Evolutionary conservation across 1,140 invertebrate species (phyloP).

Genomic region (Calycopis cecrops): DNA sequence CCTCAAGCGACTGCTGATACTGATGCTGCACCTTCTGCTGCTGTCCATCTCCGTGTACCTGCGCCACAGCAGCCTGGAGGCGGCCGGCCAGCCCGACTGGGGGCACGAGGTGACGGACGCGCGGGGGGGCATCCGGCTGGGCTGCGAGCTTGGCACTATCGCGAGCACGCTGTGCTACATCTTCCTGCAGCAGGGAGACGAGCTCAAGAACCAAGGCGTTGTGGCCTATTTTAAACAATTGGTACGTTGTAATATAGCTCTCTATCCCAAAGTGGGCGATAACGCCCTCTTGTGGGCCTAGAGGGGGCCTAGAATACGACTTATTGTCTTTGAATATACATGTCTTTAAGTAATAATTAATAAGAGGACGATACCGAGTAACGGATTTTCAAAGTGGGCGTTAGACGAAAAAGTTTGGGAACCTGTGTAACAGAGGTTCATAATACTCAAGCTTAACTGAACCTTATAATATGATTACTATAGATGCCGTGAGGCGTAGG

Average conservation of each 20-base stretch:
- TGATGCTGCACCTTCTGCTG: constrained; percentile 90
- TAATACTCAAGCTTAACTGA: no score
- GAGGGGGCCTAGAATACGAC: no score
- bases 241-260: constrained; percentile 79
- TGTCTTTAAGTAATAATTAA: no score
- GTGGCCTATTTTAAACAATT: constrained; percentile 93
- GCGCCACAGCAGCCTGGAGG: constrained; percentile 80
- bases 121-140: constrained; percentile 78
- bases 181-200: constrained; percentile 93
- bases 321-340: no score
- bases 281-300: no score
- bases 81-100: constrained; percentile 57
- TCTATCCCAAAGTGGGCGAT: no score
- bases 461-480: no score
- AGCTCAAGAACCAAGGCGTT: constrained; percentile 95
- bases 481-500: neutral
- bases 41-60: constrained; percentile 94
- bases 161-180: constrained; percentile 91
- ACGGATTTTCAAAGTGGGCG: no score
- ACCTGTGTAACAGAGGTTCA: no score
- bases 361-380: no score
- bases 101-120: constrained; percentile 54
- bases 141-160: constrained; percentile 90
- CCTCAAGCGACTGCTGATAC: constrained; percentile 90
- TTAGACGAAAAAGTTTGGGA: no score